Evolutionary conservation across 2,113 vertebrate genomes (phyloP), one percentile per base, ranked within the genome.

Genomic region (Colistium nudipinnis): DNA sequence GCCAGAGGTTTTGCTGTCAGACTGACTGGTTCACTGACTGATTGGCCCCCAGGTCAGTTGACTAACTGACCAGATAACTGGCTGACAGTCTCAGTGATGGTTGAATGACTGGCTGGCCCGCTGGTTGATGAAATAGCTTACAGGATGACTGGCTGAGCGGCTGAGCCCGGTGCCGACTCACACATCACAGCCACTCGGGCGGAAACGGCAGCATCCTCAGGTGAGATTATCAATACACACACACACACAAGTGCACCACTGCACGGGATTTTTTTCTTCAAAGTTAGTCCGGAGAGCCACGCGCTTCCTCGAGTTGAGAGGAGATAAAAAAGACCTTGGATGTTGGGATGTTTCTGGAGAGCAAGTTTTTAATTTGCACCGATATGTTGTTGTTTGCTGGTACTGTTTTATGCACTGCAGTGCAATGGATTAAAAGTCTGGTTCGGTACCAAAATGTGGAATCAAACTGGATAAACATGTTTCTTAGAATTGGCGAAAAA

Each of bases 11-110:
- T 64, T 59, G 24, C 75, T 81, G 60, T 70, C 52, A 55, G 36
- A 27, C 43, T 65, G 77, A 68, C 64, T 74, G 73, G 73, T 55
- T 79, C 73, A 78, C 51, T 53, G 82, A 68, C 47, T 74, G 79
- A 85, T 80, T 56, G 62, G 73, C 60, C 73, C 66, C 31, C 33
- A 54, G 76, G 81, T 87, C 68, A 38, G 68, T 64, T 87, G 80
- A 78, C 78, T 86, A 87, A 90, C 83, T 78, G 78, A 82, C 80
- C 80, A 80, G 79, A 86, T 87, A 87, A 87, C 70, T 68, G 78
- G 80, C 80, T 85, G 86, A 76, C 81, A 88, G 85, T 57, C 81
- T 88, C 84, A 83, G 75, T 68, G 72, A 74, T 66, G 83, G 73
- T 54, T 80, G 78, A 85, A 74, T 66, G 82, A 80, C 49, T 83